phyloP scores from a whole-genome alignment of 2,113 vertebrate species.

The Neoarius graeffei region DNA sequence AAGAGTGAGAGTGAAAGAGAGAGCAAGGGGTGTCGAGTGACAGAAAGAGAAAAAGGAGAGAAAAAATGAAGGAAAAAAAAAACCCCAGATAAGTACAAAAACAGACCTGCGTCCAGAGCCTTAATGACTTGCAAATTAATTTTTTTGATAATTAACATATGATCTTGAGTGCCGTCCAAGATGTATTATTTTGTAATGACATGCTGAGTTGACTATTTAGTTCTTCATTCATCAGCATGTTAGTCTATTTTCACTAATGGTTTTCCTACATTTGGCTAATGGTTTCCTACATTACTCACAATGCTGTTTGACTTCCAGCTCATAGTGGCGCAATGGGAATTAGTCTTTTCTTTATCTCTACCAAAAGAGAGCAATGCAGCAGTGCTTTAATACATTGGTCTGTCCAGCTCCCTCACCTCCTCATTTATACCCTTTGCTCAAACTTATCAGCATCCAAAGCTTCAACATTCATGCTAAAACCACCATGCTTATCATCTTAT shows the following conservation, averaged over 20 bases:
- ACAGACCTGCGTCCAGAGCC: background rate
- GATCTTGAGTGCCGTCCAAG: background rate
- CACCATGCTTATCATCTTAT: background rate
- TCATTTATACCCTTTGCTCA: background rate
- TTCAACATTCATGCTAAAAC: background rate
- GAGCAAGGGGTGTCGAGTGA: background rate
- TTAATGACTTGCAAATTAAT: background rate
- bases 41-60: background rate
- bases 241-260: background rate
- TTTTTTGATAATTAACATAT: background rate
- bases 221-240: background rate
- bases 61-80: background rate
- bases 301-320: background rate
- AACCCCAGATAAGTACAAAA: background rate
- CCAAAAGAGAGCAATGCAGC: background rate
- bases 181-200: background rate
- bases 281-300: background rate
- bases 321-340: background rate
- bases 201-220: background rate
- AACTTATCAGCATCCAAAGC: background rate
- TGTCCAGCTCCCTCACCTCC: background rate
- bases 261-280: background rate
- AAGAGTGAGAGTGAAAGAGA: conserved; percentile 24
- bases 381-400: background rate
- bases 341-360: background rate